Base-by-base conservation (phyloP, 2,113 vertebrate genomes). In the Gopherus flavomarginatus region DNA sequence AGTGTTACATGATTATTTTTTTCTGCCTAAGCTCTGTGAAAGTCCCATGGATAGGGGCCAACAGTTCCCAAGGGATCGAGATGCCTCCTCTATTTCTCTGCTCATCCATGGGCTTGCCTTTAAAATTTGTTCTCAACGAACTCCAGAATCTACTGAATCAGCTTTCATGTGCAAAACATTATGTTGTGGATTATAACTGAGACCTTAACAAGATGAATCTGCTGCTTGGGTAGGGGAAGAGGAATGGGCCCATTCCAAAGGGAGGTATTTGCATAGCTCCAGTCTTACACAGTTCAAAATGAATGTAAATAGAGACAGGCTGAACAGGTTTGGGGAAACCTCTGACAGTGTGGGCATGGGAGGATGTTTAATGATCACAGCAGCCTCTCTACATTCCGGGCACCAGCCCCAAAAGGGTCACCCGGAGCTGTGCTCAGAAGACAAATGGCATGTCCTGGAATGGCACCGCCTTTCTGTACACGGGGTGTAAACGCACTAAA, bases 31-130 rank as follows among this genome's bases (percentile, higher is more conserved):
- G 54, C 35, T 19, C 83, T 92, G 78, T 93, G 95, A 94, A 97
- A 97, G 92, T 84, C 82, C 84, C 89, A 19, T 93, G 89, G 89
- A 89, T 1, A 81, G 29, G 47, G 92, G 84, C 93, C 95, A 97
- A 82, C 69, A 90, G 79, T 65, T 92, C 88, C 89, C 0, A 22
- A 90, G 93, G 89, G 88, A 80, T 1, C 84, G 75, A 62, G 38
- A 50, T 85, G 13, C 38, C 50, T 94, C 75, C 86, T 95, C 52
- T 92, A 35, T 31, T 81, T 95, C 79, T 96, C 49, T 81, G 57
- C 86, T 91, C 78, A 38, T 54, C 89, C 52, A 49, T 90, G 75
- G 81, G 31, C 35, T 92, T 86, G 44, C 59, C 93, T 96, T 95
- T 90, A 49, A 83, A 93, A 80, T 82, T 85, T 17, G 87, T 95